Evolutionary conservation across 2,797 vertebrate genomes (phyloP), one percentile per base, ranked within the genome.

Genomic region (Alectoris magna): DNA sequence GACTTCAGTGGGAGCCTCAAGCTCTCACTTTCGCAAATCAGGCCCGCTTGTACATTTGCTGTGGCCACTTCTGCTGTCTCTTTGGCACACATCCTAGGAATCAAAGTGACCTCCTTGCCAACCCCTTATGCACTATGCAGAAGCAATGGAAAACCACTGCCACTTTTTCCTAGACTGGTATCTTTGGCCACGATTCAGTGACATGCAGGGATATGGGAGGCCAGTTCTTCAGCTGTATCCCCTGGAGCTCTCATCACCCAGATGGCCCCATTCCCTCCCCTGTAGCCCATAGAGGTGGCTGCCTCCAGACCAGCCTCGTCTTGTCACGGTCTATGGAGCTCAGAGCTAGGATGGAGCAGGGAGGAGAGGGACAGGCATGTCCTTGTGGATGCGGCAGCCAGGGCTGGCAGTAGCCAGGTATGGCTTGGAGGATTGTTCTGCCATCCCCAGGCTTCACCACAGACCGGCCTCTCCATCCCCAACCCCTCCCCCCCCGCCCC

Each of bases 141-240:
- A 69, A 85, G 49, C 82, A 88, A 58, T 3, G 9, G 91, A 86
- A 94, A 95, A 86, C 72, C 58, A 58, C 79, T 62, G 77, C 91
- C 59, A 36, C 39, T 80, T 80, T 85, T 78, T 36, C 85, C 71
- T 67, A 46, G 56, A 8, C 27, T 43, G 56, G 10, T 2, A 0
- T 16, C 70, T 78, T 12, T 68, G 83, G 36, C 58, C 38, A 4
- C 12, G 55, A 23, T 49, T 69, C 41, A 73, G 81, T 22, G 39
- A 31, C 10, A 8, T 2, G 31, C 60, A 24, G 74, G 19, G n/a
- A 84, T 49, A 46, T 14, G 75, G 41, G 75, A 14, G 15, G 7
- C 15, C 2, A 0, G 10, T 85, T 89, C 43, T 48, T 11, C 14
- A 34, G 53, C 60, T 39, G 14, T 48, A 31, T 14, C 7, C 39